phyloP scores from a whole-genome alignment of 2,113 vertebrate species.

The Perca schrenkii region DNA sequence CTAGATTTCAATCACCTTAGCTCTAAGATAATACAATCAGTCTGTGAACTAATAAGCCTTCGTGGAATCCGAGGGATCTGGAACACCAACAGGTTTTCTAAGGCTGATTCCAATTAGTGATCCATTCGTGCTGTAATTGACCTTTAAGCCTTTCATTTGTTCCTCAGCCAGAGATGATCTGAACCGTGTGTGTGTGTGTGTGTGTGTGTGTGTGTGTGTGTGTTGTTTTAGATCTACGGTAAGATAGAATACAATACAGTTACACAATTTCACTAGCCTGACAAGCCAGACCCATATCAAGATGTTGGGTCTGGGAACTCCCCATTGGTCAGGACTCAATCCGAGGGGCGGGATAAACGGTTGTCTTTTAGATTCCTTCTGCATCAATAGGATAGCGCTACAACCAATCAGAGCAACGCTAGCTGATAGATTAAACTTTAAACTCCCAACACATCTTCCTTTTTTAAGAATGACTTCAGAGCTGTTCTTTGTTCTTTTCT shows the following conservation, averaged over 20 bases:
- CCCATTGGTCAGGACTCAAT: too few species aligned
- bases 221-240: neutral
- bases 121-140: neutral
- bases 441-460: too few species aligned
- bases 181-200: neutral
- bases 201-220: constrained; percentile 2
- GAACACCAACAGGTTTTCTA: neutral
- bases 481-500: too few species aligned
- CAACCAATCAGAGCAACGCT: too few species aligned
- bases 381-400: too few species aligned
- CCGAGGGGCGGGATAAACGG: too few species aligned
- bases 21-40: neutral
- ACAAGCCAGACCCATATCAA: too few species aligned
- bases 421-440: too few species aligned
- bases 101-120: neutral
- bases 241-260: neutral
- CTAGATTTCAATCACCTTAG: neutral
- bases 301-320: too few species aligned
- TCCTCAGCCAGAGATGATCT: neutral
- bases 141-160: neutral
- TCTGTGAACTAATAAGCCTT: neutral
- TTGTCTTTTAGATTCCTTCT: too few species aligned
- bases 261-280: too few species aligned
- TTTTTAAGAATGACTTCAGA: too few species aligned
- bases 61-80: neutral